These are phyloP conservation scores for Octopus bimaculoides DNA, from an alignment of 1,140 invertebrate genomes.

Conservation along the genomic window DNA sequence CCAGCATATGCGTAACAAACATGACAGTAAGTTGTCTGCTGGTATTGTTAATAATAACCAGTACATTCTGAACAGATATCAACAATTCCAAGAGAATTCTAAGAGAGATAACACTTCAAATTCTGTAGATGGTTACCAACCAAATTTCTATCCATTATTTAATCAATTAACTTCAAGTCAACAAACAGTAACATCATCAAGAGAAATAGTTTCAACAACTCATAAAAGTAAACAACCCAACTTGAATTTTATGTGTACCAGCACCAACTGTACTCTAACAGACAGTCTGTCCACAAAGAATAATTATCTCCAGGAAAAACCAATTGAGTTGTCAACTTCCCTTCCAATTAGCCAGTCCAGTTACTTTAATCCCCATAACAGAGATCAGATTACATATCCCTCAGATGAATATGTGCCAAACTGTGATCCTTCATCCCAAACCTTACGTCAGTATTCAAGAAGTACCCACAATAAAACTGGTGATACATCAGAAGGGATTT, in stretches of 20 bases:
- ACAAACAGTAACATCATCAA: too few relatives aligned
- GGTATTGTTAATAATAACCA: not conserved
- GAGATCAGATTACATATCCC: not conserved
- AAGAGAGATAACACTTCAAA: not conserved
- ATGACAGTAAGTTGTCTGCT: not conserved
- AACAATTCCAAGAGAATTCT: not conserved
- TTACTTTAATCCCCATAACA: not conserved
- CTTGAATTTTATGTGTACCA: too few relatives aligned
- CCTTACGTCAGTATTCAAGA: not conserved
- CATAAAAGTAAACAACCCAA: too few relatives aligned
- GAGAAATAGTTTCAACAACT: too few relatives aligned
- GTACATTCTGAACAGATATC: not conserved
- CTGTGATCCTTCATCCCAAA: not conserved
- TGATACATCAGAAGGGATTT: too few relatives aligned
- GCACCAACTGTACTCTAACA: too few relatives aligned
- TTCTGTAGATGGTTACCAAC: not conserved
- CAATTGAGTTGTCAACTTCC: not conserved
- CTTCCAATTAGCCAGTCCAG: not conserved
- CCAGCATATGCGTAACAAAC: slow-evolving; percentile 6
- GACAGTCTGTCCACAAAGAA: too few relatives aligned
- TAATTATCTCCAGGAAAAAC: not conserved
- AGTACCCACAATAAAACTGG: not conserved
- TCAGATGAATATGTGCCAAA: not conserved
- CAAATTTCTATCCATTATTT: not conserved
- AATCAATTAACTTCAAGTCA: not conserved